Percentiles rank a stretch among this genome's conserved stretches.
Conservation (phyloP, 2,888 invertebrate genomes). For the Lepeophtheirus nordmannii region DNA sequence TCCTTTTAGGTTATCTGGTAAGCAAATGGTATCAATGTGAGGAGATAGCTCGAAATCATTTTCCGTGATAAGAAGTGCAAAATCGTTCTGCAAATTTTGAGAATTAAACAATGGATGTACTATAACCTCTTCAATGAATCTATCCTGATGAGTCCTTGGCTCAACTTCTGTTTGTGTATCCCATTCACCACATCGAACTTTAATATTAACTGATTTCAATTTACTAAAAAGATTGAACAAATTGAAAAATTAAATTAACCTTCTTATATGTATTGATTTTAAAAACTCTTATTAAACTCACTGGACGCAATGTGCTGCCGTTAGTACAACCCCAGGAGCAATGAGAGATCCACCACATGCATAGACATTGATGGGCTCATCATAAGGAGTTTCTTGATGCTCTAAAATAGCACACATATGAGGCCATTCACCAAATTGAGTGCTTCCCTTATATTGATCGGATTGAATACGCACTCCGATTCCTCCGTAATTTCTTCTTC, state of each 20-base stretch:
- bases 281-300: background rate
- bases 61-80: slow-evolving; percentile 51
- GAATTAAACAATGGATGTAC: slow-evolving; percentile 29
- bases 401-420: slow-evolving; percentile 42
- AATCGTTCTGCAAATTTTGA: slow-evolving; percentile 43
- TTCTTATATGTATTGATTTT: background rate
- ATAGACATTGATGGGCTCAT: slow-evolving; percentile 39
- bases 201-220: slow-evolving; percentile 33
- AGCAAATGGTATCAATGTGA: slow-evolving; percentile 54
- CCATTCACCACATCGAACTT: slow-evolving; percentile 62
- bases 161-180: slow-evolving; percentile 58
- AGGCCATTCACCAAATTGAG: slow-evolving; percentile 30
- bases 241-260: background rate
- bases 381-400: slow-evolving; percentile 26
- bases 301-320: slow-evolving; percentile 60
- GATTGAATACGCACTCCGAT: slow-evolving; percentile 53
- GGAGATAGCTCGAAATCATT: slow-evolving; percentile 43
- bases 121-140: slow-evolving; percentile 39
- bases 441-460: slow-evolving; percentile 44
- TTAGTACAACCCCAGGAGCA: slow-evolving; percentile 55
- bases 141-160: slow-evolving; percentile 50
- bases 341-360: slow-evolving; percentile 67
- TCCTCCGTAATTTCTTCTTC: slow-evolving; percentile 52
- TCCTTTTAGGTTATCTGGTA: slow-evolving; percentile 38
- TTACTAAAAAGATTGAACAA: slow-evolving; percentile 26